phyloP scores from a whole-genome alignment of 2,888 invertebrate species.

The Eudemis profundana region DNA sequence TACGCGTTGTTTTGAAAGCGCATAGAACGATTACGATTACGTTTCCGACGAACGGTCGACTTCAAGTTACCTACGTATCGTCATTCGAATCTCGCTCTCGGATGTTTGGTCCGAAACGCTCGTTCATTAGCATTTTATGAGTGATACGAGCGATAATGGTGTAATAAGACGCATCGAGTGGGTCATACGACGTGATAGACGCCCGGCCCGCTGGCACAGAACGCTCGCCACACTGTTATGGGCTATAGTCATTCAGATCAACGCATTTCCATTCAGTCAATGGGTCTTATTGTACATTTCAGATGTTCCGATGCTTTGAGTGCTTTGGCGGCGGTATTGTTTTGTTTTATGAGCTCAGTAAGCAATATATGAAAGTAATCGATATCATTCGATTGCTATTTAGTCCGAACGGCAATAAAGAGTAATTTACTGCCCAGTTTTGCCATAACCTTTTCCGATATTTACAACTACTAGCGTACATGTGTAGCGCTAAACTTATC shows the following conservation, averaged over 20 bases:
- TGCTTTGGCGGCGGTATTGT: constrained; percentile 55
- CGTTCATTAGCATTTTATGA: constrained; percentile 85
- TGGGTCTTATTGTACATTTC: constrained; percentile 66
- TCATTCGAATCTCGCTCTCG: constrained; percentile 84
- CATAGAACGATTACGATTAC: constrained; percentile 79
- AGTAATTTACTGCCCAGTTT: constrained; percentile 15
- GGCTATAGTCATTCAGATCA: constrained; percentile 68
- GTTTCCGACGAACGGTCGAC: constrained; percentile 82
- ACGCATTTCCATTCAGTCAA: constrained; percentile 73
- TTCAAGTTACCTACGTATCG: constrained; percentile 80
- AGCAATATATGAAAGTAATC: constrained; percentile 56
- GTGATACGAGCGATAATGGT: constrained; percentile 84
- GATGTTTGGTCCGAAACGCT: constrained; percentile 83
- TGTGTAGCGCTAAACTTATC: background rate
- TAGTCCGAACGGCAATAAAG: constrained; percentile 4
- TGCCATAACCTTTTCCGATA: constrained; percentile 9
- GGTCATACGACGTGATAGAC: constrained; percentile 80
- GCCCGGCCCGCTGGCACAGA: constrained; percentile 69
- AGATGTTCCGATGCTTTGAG: constrained; percentile 57
- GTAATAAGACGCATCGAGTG: constrained; percentile 83
- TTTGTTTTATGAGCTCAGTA: constrained; percentile 62
- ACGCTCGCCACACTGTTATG: constrained; percentile 71
- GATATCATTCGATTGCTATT: constrained; percentile 25
- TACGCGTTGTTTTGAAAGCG: constrained; percentile 83
- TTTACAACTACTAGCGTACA: background rate